Evolutionary conservation across 2,113 vertebrate species (phyloP).

Genomic region (Amia ocellicauda): DNA sequence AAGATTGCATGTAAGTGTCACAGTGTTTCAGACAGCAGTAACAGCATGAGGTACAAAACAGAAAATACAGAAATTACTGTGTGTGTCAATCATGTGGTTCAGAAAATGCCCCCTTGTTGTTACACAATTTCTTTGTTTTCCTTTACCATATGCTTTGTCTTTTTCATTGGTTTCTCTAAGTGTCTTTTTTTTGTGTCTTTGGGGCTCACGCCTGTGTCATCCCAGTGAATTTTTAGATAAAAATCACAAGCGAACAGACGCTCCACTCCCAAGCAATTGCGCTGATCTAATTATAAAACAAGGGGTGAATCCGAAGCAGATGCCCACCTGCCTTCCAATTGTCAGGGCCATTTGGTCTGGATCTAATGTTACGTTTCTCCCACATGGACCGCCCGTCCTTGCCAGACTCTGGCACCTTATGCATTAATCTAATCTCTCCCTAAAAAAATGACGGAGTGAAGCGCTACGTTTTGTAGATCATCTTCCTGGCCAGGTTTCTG

Average conservation of each 20-base stretch:
- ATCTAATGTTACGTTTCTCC: constrained; percentile 62
- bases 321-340: constrained; percentile 62
- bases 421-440: constrained; percentile 54
- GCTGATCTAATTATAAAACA: constrained; percentile 68
- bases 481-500: constrained; percentile 10
- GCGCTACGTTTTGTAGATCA: background rate
- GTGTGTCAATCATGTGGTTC: too few species aligned
- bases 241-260: constrained; percentile 58
- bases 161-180: constrained; percentile 50
- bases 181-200: constrained; percentile 43
- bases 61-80: too few species aligned
- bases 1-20: too few species aligned
- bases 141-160: constrained; percentile 50
- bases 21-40: too few species aligned
- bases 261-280: constrained; percentile 57
- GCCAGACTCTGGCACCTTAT: constrained; percentile 45
- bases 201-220: constrained; percentile 32
- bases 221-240: constrained; percentile 46
- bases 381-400: constrained; percentile 48
- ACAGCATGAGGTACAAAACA: too few species aligned
- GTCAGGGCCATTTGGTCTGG: constrained; percentile 61
- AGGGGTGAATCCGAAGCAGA: constrained; percentile 69
- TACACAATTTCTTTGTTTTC: background rate
- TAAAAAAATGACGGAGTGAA: constrained; percentile 22
- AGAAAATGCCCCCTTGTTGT: too few species aligned